phyloP scores from a whole-genome alignment of 2,797 vertebrate genomes.

The Oceanodroma leucorhoa region DNA sequence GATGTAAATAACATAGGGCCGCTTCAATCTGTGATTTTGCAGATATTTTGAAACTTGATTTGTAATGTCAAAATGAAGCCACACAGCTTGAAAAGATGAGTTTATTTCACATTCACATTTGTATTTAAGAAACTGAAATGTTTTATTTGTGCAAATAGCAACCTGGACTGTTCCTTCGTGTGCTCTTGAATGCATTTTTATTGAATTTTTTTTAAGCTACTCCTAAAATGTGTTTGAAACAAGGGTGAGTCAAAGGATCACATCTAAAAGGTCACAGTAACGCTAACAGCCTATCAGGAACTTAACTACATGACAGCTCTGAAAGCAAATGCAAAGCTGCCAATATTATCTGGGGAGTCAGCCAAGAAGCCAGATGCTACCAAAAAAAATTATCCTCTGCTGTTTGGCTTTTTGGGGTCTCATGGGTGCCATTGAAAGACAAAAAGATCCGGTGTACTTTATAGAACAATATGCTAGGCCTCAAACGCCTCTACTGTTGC shows the following conservation, averaged over 20 bases:
- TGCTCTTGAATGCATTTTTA: neutral
- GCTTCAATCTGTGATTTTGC: neutral
- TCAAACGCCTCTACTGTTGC: neutral
- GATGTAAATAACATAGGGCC: neutral
- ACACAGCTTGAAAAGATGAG: neutral
- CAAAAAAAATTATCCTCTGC: neutral
- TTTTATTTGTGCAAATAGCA: neutral
- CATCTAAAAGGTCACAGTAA: neutral
- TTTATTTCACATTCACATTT: neutral
- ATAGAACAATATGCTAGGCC: slow-evolving; percentile 23
- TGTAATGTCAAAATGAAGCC: neutral
- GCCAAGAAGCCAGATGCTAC: slow-evolving; percentile 43
- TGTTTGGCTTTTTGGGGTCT: slow-evolving; percentile 10
- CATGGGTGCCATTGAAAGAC: slow-evolving; percentile 12
- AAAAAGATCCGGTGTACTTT: slow-evolving; percentile 11
- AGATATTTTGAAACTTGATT: neutral
- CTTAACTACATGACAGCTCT: neutral
- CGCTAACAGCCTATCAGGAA: neutral
- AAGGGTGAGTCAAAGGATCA: neutral
- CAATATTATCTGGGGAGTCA: slow-evolving; percentile 23
- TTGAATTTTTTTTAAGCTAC: neutral
- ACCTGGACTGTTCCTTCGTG: neutral
- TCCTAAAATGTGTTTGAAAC: neutral
- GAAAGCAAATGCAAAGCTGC: slow-evolving; percentile 34
- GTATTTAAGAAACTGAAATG: neutral